Conservation (phyloP, 2,888 invertebrate genomes). For the Rugalucina vietnamica region DNA sequence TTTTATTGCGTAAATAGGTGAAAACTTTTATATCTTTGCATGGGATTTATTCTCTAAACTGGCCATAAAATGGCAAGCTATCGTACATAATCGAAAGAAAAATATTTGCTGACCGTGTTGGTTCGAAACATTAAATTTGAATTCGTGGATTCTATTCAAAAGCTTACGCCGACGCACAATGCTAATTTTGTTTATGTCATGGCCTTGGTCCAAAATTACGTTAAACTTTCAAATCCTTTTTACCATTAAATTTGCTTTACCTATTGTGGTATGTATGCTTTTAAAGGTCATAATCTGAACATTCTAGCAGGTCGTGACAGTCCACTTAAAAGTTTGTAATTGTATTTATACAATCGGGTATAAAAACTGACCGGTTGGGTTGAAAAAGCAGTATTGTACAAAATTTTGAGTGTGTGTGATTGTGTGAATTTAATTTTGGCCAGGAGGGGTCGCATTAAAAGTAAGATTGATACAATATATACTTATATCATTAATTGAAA, state of each 20-base stretch:
- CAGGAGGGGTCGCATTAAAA: too few species aligned
- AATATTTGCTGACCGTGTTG: too few species aligned
- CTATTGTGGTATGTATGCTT: neutral
- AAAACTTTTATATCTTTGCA: too few species aligned
- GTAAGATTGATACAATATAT: too few species aligned
- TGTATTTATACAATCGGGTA: too few species aligned
- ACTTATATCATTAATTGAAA: too few species aligned
- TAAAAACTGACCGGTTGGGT: neutral
- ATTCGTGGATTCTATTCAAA: too few species aligned
- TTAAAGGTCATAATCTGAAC: neutral
- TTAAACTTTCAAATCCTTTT: neutral
- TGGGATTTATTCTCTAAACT: too few species aligned
- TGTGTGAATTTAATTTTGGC: neutral
- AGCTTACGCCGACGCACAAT: neutral
- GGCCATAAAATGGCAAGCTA: too few species aligned
- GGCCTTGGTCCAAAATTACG: neutral
- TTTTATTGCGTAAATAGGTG: too few species aligned
- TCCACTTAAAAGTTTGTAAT: neutral
- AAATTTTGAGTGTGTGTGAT: neutral
- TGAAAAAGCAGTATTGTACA: neutral
- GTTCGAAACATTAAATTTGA: too few species aligned
- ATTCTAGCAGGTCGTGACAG: neutral
- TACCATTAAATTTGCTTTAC: neutral
- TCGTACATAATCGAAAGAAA: too few species aligned
- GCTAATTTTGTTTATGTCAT: neutral